Conservation (phyloP, 1,140 invertebrate genomes). For the Ladona fulva region DNA sequence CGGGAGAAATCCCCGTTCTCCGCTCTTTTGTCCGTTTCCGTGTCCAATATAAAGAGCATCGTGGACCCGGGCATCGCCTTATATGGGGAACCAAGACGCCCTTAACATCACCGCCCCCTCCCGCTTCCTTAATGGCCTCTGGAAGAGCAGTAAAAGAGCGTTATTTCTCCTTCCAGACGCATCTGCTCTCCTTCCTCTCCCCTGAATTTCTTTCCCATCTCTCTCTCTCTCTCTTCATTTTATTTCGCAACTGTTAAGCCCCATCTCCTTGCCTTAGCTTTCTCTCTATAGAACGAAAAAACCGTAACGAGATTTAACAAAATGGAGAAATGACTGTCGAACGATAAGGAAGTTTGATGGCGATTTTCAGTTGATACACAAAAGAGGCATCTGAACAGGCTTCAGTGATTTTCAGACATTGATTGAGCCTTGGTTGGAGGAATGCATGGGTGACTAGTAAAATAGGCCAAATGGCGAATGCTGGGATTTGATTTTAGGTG, state of each 20-base stretch:
- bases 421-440: too few species aligned
- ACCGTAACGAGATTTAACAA: too few species aligned
- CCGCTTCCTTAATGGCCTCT: neutral
- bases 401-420: too few species aligned
- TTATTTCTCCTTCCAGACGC: neutral
- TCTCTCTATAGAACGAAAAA: too few species aligned
- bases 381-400: too few species aligned
- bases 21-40: neutral
- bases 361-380: too few species aligned
- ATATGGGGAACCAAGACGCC: neutral
- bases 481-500: too few species aligned
- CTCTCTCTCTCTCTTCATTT: neutral
- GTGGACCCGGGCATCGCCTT: neutral
- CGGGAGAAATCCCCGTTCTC: neutral
- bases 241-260: neutral
- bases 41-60: neutral
- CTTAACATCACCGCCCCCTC: neutral
- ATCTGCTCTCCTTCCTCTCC: neutral
- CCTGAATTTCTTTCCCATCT: neutral
- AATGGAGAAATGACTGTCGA: too few species aligned
- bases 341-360: too few species aligned
- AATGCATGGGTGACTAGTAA: too few species aligned
- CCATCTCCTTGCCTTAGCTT: neutral
- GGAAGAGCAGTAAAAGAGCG: neutral
- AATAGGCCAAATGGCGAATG: too few species aligned